Evolutionary conservation across 2,113 vertebrate species (phyloP).

Genomic region (Castor canadensis): DNA sequence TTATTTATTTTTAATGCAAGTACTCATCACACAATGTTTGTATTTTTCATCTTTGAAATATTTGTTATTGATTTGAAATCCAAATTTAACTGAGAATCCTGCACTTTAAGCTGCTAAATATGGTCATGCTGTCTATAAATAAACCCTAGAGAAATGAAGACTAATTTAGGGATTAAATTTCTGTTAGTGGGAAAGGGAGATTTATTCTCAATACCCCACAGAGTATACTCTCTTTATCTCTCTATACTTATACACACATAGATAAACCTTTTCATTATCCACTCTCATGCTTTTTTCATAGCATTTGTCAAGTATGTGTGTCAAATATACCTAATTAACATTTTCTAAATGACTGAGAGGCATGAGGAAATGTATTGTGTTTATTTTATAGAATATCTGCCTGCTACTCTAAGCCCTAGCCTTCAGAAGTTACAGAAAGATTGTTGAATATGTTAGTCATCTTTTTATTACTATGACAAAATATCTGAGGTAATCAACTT

Average conservation of each 20-base stretch:
- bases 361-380: too few relatives aligned
- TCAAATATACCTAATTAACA: background rate
- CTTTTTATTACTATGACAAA: background rate
- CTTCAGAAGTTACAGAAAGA: background rate
- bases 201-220: background rate
- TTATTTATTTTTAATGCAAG: background rate
- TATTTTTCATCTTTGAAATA: background rate
- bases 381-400: too few relatives aligned
- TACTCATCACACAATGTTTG: background rate
- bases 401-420: background rate
- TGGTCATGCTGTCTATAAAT: too few relatives aligned
- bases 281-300: background rate
- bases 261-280: background rate
- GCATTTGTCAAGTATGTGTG: background rate
- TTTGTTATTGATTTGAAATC: background rate
- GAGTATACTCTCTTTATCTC: too few relatives aligned
- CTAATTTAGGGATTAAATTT: background rate
- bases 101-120: background rate
- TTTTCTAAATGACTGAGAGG: background rate
- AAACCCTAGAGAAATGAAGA: background rate
- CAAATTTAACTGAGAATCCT: background rate
- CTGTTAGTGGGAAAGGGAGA: background rate
- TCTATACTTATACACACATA: background rate
- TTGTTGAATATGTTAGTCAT: background rate
- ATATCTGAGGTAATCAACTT: too few relatives aligned